phyloP scores from a whole-genome alignment of 2,888 invertebrate species.

The Pemphredon lugubris region DNA sequence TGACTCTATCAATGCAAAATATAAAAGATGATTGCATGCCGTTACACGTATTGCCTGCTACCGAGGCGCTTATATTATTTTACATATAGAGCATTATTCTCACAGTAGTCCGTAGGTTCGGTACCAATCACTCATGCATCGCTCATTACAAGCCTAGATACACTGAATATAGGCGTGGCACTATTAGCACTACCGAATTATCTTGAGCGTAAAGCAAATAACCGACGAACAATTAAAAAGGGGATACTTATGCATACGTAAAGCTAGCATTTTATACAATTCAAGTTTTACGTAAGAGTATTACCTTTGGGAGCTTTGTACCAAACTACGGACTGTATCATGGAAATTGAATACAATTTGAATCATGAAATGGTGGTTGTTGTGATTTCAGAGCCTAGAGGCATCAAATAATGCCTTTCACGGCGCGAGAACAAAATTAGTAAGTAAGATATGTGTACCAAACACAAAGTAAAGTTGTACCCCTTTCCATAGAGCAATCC shows the following conservation, averaged over 20 bases:
- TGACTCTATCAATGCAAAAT: constrained; percentile 24
- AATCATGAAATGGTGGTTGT: constrained; percentile 80
- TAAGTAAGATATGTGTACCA: constrained; percentile 80
- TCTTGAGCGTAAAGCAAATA: constrained; percentile 41
- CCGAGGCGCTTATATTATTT: constrained; percentile 74
- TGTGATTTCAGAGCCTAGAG: constrained; percentile 82
- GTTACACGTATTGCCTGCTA: constrained; percentile 49
- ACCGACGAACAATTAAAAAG: constrained; percentile 29
- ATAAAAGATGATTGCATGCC: constrained; percentile 66
- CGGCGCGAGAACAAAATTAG: constrained; percentile 81
- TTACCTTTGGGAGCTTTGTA: constrained; percentile 67
- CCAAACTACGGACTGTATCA: constrained; percentile 70
- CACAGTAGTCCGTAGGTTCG: constrained; percentile 73
- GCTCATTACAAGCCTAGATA: constrained; percentile 64
- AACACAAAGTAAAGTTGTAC: constrained; percentile 74
- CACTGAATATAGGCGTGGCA: constrained; percentile 63
- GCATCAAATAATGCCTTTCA: constrained; percentile 82
- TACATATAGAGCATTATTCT: constrained; percentile 76
- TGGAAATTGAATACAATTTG: constrained; percentile 64
- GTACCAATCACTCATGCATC: constrained; percentile 69
- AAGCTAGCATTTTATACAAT: constrained; percentile 22
- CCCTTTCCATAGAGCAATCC: constrained; percentile 63
- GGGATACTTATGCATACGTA: constrained; percentile 27
- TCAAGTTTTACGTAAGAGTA: constrained; percentile 46
- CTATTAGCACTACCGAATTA: constrained; percentile 57